Evolutionary conservation across 2,797 vertebrate species (phyloP).

Genomic region (Poecilia gillii): DNA sequence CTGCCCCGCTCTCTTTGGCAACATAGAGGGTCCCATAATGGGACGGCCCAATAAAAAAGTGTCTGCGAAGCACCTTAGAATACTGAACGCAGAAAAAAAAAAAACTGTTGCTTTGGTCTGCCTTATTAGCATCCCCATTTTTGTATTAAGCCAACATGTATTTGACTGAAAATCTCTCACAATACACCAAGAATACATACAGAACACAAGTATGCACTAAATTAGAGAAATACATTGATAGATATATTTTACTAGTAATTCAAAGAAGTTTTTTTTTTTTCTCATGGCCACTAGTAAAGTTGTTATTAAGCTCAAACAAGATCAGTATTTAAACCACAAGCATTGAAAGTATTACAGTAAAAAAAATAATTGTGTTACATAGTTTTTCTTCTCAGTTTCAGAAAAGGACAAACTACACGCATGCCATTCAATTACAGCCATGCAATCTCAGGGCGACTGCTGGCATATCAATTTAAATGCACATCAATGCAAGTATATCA

Average conservation of each 20-base stretch:
- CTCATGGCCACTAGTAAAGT: neutral
- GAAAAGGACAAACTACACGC: neutral
- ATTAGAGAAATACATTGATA: neutral
- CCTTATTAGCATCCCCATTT: slow-evolving; percentile 34
- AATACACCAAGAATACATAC: neutral
- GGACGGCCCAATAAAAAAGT: slow-evolving; percentile 69
- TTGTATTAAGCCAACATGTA: slow-evolving; percentile 49
- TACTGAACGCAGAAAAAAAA: slow-evolving; percentile 55
- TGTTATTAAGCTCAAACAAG: neutral
- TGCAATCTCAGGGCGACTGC: too few species aligned
- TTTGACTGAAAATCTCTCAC: slow-evolving; percentile 16
- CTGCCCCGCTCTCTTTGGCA: slow-evolving; percentile 64
- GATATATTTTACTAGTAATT: neutral
- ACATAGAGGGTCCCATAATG: slow-evolving; percentile 70
- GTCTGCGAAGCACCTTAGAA: slow-evolving; percentile 80
- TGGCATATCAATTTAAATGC: too few species aligned
- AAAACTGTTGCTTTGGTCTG: slow-evolving; percentile 40
- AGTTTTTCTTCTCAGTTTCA: neutral
- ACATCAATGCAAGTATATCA: neutral
- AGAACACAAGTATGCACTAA: neutral
- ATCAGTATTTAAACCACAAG: neutral
- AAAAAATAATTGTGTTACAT: neutral
- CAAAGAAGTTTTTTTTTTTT: neutral
- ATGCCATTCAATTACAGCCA: neutral
- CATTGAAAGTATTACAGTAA: neutral